phyloP scores from a whole-genome alignment of 2,113 vertebrate species.

The Lipophrys pholis region DNA sequence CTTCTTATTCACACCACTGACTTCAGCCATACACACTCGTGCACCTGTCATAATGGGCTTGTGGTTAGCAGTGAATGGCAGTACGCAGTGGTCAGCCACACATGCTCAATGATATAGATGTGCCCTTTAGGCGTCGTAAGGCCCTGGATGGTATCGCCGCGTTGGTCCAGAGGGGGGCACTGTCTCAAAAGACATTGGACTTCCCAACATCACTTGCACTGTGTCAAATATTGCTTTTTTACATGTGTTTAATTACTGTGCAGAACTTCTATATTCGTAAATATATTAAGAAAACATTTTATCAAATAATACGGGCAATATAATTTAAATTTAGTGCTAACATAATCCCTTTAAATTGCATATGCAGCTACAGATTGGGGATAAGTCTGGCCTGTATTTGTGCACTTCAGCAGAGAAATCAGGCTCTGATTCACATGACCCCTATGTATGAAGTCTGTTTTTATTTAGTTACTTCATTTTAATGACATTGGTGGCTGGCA shows the following conservation, averaged over 20 bases:
- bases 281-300: too few relatives aligned
- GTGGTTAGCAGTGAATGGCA: not conserved
- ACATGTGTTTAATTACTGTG: not conserved
- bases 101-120: not conserved
- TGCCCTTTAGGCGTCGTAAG: not conserved
- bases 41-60: slow-evolving; percentile 32
- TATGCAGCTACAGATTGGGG: slow-evolving; percentile 5
- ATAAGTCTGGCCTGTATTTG: slow-evolving; percentile 27
- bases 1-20: slow-evolving; percentile 5
- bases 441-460: slow-evolving; percentile 58
- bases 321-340: not conserved
- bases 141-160: slow-evolving; percentile 7
- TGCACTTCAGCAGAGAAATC: slow-evolving; percentile 20
- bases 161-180: slow-evolving; percentile 69
- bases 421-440: slow-evolving; percentile 51
- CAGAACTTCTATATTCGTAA: not conserved
- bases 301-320: not conserved
- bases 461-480: slow-evolving; percentile 51
- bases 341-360: not conserved
- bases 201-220: not conserved
- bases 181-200: slow-evolving; percentile 58
- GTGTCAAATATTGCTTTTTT: not conserved
- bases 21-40: slow-evolving; percentile 28
- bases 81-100: slow-evolving; percentile 1
- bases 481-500: slow-evolving; percentile 51